Base-by-base conservation (phyloP, 1,140 invertebrate species). In the Dendroctonus valens region DNA sequence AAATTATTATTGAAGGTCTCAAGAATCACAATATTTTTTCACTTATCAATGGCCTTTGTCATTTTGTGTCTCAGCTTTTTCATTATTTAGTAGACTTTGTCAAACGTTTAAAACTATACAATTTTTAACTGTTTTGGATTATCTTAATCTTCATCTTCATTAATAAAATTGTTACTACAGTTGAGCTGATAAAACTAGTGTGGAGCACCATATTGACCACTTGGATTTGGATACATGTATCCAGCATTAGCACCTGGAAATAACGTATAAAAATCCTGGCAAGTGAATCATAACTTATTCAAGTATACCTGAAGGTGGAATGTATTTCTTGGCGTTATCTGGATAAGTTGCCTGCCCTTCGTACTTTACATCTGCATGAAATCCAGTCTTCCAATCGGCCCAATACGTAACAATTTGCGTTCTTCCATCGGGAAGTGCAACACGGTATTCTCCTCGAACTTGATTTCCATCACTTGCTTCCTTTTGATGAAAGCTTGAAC, bases 311-410 rank as follows among this genome's bases (percentile, higher is more conserved):
- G 8, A 4, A 11, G 8, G 12, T 46, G 8, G 8, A 11, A 9
- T 46, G 42, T 46, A 46, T 46, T 46, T 46, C 12, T 11, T 46
- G 8, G 12, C 42, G 8, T 46, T 46, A 11, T 46, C 8, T 11
- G 87, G 87, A 69, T 87, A 89, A 15, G 80, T 81, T 0, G 87
- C 86, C 65, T 87, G 84, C 5, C 89, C 89, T 72, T 90, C 88
- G 73, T 91, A 92, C 66, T 86, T 83, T 3, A 91, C 89, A 65
- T 91, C 87, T n/a, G 89, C 89, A 74, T 91, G 88, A 79, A 89
- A 91, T 7, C 90, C 90, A 6, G 85, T 89, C 73, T 87, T 83
- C 85, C 88, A 89, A 71, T 91, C 90, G 0, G 90, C 90, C 49
- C 86, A 89, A 77, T 92, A 92, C 5, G 86, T 88, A 9, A 91